These are phyloP conservation scores for Melanocharis versteri DNA, from an alignment of 2,113 vertebrate species.

Conservation along the genomic window DNA sequence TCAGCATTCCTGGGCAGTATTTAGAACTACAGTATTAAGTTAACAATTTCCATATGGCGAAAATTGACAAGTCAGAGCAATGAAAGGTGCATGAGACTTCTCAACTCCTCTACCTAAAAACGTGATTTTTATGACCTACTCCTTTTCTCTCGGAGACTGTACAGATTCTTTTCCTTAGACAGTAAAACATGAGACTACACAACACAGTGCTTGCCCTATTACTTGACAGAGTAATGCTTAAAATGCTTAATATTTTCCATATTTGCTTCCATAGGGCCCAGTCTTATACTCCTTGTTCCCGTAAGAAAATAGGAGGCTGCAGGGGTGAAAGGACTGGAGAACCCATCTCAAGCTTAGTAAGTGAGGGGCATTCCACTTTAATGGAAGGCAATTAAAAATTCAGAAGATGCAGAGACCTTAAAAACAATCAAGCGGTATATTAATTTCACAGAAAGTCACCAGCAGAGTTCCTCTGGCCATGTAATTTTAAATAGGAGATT, in stretches of 20 bases:
- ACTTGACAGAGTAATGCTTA: neutral
- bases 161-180: neutral
- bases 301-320: neutral
- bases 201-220: neutral
- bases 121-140: neutral
- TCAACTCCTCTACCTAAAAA: neutral
- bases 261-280: neutral
- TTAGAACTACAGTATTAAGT: constrained; percentile 31
- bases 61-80: constrained; percentile 58
- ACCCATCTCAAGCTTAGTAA: neutral
- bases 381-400: constrained; percentile 51
- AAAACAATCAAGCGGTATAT: constrained; percentile 53
- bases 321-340: neutral
- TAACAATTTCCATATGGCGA: constrained; percentile 69
- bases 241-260: constrained; percentile 7
- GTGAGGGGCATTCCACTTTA: neutral
- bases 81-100: constrained; percentile 6
- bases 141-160: neutral
- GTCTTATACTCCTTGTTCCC: neutral
- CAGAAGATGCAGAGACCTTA: constrained; percentile 41
- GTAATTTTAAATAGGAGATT: constrained; percentile 18
- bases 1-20: constrained; percentile 32
- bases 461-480: neutral
- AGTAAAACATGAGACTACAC: neutral
- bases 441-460: constrained; percentile 14